Evolutionary conservation across 1,140 invertebrate species (phyloP).

Genomic region (Pseudomyrmex dendroicus): DNA sequence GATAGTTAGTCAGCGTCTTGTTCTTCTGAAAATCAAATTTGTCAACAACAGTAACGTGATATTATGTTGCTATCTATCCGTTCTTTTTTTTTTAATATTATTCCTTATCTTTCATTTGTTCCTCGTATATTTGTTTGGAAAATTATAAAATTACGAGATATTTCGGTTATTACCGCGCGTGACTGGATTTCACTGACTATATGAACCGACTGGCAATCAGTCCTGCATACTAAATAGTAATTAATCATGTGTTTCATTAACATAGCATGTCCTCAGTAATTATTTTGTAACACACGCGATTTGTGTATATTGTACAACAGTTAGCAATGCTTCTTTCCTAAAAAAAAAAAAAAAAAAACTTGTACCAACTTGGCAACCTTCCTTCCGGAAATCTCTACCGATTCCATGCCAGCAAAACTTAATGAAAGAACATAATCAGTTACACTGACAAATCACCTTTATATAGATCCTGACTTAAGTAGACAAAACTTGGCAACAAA

Average conservation of each 20-base stretch:
- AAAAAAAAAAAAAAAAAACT: neutral
- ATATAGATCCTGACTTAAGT: neutral
- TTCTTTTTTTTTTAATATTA: neutral
- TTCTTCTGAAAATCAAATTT: no score
- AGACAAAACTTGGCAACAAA: slow-evolving; percentile 25
- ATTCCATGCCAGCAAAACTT: neutral
- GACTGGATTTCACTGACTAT: neutral
- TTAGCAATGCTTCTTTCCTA: neutral
- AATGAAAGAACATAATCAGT: slow-evolving; percentile 8
- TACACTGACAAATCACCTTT: neutral
- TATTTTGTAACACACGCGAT: no score
- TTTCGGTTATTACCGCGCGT: neutral
- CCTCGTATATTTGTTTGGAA: neutral
- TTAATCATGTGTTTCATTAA: neutral
- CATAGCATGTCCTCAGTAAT: no score
- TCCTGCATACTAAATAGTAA: neutral
- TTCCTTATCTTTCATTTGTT: neutral
- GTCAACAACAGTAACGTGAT: no score
- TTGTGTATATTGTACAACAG: no score
- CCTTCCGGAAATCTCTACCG: slow-evolving; percentile 19
- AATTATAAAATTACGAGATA: neutral
- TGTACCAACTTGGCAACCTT: neutral
- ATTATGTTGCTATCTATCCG: no score
- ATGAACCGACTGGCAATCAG: neutral
- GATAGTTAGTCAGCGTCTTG: no score